phyloP scores from a whole-genome alignment of 2,797 vertebrate species.

The Tenualosa thibaudeaui region DNA sequence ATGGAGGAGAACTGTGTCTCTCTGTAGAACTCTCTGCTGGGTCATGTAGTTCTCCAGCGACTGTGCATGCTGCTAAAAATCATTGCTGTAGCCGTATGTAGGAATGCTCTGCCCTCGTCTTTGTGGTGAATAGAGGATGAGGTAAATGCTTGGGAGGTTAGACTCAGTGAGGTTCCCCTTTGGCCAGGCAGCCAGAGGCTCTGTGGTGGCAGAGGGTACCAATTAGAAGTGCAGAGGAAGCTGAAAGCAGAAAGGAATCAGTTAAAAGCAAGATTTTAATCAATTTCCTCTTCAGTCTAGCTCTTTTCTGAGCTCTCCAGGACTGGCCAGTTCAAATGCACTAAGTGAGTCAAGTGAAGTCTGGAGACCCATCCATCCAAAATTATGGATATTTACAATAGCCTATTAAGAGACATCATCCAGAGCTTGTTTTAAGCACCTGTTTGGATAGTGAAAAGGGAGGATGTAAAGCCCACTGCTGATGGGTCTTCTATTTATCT shows the following conservation, averaged over 20 bases:
- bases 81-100: not conserved
- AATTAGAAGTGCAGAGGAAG: slow-evolving; percentile 29
- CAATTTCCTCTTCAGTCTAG: slow-evolving; percentile 28
- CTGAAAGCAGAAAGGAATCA: slow-evolving; percentile 7
- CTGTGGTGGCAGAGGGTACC: not conserved
- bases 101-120: not conserved
- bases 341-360: slow-evolving; percentile 21
- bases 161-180: not conserved
- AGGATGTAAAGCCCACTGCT: not conserved
- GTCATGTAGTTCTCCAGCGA: not conserved
- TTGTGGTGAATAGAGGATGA: not conserved
- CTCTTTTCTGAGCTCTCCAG: not conserved
- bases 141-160: not conserved
- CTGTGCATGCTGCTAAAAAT: not conserved
- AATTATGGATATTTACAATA: slow-evolving; percentile 13
- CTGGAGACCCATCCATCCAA: not conserved
- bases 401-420: not conserved
- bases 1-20: no score
- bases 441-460: not conserved
- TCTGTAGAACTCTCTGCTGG: not conserved
- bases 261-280: slow-evolving; percentile 7
- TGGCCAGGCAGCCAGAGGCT: slow-evolving; percentile 4
- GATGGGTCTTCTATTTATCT: not conserved
- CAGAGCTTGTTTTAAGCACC: not conserved
- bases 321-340: slow-evolving; percentile 13